Percentiles rank a stretch among this genome's conserved stretches.
Evolutionary conservation across 2,888 invertebrate species (phyloP).

Genomic region (Monoplex corrugatus): DNA sequence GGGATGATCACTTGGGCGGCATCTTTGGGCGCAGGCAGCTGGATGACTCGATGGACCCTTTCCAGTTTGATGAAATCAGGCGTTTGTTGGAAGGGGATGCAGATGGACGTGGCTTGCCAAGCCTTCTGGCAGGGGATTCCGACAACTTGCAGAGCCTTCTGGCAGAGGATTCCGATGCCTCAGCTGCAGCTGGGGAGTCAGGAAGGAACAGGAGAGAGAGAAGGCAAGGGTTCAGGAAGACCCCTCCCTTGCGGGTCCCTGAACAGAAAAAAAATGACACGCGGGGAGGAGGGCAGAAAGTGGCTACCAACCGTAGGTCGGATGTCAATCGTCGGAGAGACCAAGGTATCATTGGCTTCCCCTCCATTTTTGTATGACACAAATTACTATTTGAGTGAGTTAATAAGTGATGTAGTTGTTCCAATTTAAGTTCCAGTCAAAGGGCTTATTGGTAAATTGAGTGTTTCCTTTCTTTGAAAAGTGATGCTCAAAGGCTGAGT

Average conservation of each 20-base stretch:
- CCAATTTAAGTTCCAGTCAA: too few species aligned
- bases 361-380: too few species aligned
- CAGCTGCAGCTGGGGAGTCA: constrained; percentile 47
- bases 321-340: constrained; percentile 62
- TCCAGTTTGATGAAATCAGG: constrained; percentile 60
- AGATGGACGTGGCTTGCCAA: background rate
- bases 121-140: too few species aligned
- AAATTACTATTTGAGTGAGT: too few species aligned
- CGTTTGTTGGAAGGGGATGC: constrained; percentile 54
- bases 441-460: too few species aligned
- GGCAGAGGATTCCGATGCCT: constrained; percentile 46
- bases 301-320: constrained; percentile 59
- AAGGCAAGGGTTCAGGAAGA: background rate
- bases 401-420: too few species aligned
- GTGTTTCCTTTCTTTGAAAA: too few species aligned
- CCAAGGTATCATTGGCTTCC: constrained; percentile 50
- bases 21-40: background rate
- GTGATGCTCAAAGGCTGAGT: too few species aligned
- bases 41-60: constrained; percentile 52
- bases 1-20: background rate
- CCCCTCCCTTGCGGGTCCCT: background rate
- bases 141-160: background rate
- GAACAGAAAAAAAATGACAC: constrained; percentile 41
- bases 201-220: background rate
- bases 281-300: constrained; percentile 47